phyloP scores from a whole-genome alignment of 2,888 invertebrate species.

The Cotesia congregata region DNA sequence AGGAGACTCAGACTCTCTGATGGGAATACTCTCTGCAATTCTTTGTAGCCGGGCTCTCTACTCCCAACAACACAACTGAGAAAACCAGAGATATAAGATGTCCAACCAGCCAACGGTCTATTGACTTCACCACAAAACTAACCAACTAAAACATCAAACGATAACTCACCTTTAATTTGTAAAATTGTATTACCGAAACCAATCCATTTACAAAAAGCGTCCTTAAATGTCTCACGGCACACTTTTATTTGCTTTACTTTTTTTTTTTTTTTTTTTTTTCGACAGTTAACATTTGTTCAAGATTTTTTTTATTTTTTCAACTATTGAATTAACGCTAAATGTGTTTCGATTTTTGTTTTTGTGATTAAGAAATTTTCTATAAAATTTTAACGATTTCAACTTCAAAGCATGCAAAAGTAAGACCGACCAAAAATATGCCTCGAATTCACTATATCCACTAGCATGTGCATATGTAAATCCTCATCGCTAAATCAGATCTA shows the following conservation, averaged over 20 bases:
- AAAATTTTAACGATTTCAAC: too few relatives aligned
- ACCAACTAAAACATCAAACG: conserved; percentile 1
- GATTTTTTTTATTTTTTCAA: too few relatives aligned
- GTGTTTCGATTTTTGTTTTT: too few relatives aligned
- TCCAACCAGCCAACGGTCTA: background rate
- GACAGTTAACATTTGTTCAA: too few relatives aligned
- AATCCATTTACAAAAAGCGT: background rate
- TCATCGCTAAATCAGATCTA: conserved; percentile 9
- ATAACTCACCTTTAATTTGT: background rate
- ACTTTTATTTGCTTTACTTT: too few relatives aligned
- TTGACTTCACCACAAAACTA: background rate
- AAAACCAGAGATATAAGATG: too few relatives aligned
- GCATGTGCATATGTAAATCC: background rate
- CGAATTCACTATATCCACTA: background rate
- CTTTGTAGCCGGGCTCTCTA: background rate
- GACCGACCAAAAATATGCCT: too few relatives aligned
- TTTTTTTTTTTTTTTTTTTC: too few relatives aligned
- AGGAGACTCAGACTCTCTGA: background rate
- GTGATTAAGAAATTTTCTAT: too few relatives aligned
- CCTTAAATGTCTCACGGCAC: too few relatives aligned
- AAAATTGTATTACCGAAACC: background rate
- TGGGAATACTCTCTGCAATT: background rate
- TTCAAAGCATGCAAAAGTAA: background rate
- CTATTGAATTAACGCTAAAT: too few relatives aligned
- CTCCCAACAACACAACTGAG: too few relatives aligned